Base-by-base conservation (phyloP, 2,888 invertebrate species). In the Meiosimyza decipiens region DNA sequence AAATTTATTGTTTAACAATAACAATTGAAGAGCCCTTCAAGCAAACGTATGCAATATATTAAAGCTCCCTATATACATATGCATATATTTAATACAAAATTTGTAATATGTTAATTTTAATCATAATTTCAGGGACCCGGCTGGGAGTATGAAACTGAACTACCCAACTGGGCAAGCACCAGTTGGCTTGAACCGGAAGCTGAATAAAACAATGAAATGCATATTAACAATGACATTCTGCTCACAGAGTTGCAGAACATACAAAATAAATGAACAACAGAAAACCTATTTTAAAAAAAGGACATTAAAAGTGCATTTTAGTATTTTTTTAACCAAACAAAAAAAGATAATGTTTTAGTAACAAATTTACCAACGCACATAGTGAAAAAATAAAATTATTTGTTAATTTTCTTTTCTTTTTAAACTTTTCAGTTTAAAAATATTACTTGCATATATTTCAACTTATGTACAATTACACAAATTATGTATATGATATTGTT, bases 121-220 rank as follows among this genome's bases (percentile, higher is more conserved):
- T 12, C 50, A 62, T 33, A 9, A 73, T 88, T 84, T 1, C 88
- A 96, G 95, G 97, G 97, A 50, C 95, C 96, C 72, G 96, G 94
- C 64, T 98, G 97, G 97, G 94, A 94, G 82, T 98, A 95, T 87
- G 93, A 95, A 88, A 96, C 97, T 2, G 93, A 94, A 83, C 89
- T 97, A 80, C 98, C 98, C 1, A 93, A 93, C 71, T 98, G 98
- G 98, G 97, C 98, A 52, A 90, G 90, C 83, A 90, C 93, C 67
- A 94, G 95, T 80, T 97, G 96, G 96, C 89, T 89, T 73, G 94
- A 94, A 81, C 89, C 90, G 52, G 92, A 92, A 82, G 88, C 88
- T n/a, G 62, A 70, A 47, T 51, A 28, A 64, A 28, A 1, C 7
- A 78, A 68, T 77, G 59, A 73, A 40, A 40, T 9, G 40, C 40